Conservation (phyloP, 2,113 vertebrate species). For the Bubo bubo region DNA sequence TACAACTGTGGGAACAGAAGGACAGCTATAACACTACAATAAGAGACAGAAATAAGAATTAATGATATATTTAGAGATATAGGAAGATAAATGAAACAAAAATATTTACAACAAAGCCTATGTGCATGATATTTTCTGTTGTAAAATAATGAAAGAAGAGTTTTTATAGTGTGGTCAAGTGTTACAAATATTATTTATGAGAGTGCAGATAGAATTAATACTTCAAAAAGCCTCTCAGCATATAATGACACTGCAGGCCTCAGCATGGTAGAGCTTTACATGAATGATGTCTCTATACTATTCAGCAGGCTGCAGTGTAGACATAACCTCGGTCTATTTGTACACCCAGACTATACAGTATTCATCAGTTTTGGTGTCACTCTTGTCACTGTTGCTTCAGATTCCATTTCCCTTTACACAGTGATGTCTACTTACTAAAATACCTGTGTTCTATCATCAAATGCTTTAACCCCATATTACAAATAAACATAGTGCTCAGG, state of each 20-base stretch:
- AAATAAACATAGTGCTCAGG: neutral
- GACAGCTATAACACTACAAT: neutral
- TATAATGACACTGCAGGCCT: neutral
- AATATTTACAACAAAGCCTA: neutral
- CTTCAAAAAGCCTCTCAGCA: neutral
- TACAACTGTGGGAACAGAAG: neutral
- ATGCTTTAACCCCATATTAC: neutral
- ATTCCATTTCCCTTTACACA: neutral
- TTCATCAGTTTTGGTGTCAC: neutral
- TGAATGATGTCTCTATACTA: neutral
- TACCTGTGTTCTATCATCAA: neutral
- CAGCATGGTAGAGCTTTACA: neutral
- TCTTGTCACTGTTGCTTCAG: neutral
- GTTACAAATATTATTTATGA: neutral
- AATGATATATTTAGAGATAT: neutral
- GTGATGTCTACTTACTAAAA: neutral
- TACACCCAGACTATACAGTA: neutral
- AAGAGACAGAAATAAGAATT: neutral
- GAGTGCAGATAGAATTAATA: neutral
- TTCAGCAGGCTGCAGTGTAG: neutral
- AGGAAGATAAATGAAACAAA: neutral
- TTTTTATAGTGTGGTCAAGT: neutral
- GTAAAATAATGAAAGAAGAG: neutral
- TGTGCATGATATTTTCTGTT: neutral
- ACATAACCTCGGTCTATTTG: neutral